Percentiles rank a stretch among this genome's conserved stretches.
Conservation (phyloP, 2,888 invertebrate species). For the Bellardia pandia region DNA sequence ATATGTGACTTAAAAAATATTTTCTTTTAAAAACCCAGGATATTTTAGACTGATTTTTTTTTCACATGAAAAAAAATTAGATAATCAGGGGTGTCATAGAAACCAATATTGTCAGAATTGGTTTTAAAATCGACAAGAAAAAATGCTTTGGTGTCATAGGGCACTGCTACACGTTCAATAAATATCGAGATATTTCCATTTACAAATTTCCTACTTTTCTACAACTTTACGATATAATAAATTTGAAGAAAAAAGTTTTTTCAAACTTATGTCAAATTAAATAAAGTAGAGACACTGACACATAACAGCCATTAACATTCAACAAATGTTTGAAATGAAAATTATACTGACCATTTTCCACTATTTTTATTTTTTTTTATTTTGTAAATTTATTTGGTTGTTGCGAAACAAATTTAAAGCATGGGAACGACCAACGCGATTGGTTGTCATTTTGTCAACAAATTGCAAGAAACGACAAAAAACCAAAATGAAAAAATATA, state of each 20-base stretch:
- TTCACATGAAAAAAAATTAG: too few relatives aligned
- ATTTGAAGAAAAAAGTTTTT: background rate
- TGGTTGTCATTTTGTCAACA: slow-evolving; percentile 81
- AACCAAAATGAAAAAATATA: slow-evolving; percentile 26
- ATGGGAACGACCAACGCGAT: slow-evolving; percentile 77
- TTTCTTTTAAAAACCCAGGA: too few relatives aligned
- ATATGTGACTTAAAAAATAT: too few relatives aligned
- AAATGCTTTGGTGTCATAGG: too few relatives aligned
- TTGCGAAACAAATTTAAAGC: slow-evolving; percentile 73
- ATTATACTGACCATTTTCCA: slow-evolving; percentile 40
- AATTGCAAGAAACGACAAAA: slow-evolving; percentile 67
- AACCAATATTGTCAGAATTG: too few relatives aligned
- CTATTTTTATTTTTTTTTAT: background rate
- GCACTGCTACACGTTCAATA: too few relatives aligned
- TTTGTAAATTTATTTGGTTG: slow-evolving; percentile 35
- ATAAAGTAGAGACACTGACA: slow-evolving; percentile 41
- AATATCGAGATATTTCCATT: too few relatives aligned
- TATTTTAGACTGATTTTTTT: too few relatives aligned
- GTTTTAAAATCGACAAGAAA: too few relatives aligned
- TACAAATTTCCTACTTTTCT: background rate
- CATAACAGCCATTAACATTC: slow-evolving; percentile 62
- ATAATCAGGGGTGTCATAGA: too few relatives aligned
- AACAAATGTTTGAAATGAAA: slow-evolving; percentile 51
- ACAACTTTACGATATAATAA: background rate
- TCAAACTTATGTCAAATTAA: slow-evolving; percentile 22